These are phyloP conservation scores for Aphaenogaster floridana DNA, from an alignment of 1,140 invertebrate genomes.

Conservation along the genomic window DNA sequence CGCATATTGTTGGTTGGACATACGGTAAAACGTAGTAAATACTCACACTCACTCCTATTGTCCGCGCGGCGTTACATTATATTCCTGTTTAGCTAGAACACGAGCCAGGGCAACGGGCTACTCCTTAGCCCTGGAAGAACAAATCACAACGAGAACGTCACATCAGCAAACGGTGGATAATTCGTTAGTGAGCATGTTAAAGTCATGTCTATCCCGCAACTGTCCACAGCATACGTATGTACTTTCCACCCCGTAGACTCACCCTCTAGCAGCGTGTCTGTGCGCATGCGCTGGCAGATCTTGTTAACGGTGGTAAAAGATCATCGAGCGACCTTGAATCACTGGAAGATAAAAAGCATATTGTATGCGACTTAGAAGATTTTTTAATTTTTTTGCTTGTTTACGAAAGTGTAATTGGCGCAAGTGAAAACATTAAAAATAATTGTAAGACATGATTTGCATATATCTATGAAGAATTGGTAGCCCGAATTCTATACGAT, in stretches of 20 bases:
- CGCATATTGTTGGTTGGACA: neutral
- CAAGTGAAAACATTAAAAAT: neutral
- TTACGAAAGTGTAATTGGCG: neutral
- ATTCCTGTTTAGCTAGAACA: neutral
- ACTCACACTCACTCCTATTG: neutral
- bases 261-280: neutral
- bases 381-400: neutral
- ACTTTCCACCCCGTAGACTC: constrained; percentile 17
- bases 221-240: neutral
- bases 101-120: neutral
- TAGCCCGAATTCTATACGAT: no score
- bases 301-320: neutral
- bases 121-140: neutral
- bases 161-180: neutral
- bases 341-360: neutral
- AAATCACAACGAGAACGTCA: neutral
- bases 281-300: constrained; percentile 20
- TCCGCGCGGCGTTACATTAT: constrained; percentile 28
- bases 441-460: no score
- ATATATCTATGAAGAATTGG: no score
- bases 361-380: neutral
- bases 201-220: neutral
- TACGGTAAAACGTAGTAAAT: neutral
- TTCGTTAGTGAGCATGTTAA: neutral
- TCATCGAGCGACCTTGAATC: constrained; percentile 46